A percentile compares a stretch with the other conserved stretches of the same genome.
Evolutionary conservation across 2,888 invertebrate species (phyloP).

Genomic region (Brenthis daphne): DNA sequence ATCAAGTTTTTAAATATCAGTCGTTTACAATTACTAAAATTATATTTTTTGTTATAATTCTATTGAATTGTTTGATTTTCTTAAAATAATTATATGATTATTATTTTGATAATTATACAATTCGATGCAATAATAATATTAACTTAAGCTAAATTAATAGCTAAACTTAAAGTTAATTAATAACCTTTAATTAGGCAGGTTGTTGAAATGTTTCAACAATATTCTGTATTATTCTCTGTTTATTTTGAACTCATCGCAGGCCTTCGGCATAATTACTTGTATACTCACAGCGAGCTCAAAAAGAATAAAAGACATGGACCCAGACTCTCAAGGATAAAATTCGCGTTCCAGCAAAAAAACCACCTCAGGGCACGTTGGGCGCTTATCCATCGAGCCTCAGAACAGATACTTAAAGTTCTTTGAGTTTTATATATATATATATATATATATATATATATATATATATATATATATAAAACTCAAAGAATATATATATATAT

Average conservation of each 20-base stretch:
- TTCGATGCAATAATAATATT: too few relatives aligned
- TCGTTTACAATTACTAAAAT: too few relatives aligned
- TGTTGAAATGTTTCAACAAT: neutral
- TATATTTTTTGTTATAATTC: too few relatives aligned
- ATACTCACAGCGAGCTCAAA: constrained; percentile 16
- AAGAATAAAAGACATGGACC: constrained; percentile 21
- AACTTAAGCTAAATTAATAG: too few relatives aligned
- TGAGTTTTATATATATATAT: too few relatives aligned
- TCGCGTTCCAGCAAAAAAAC: constrained; percentile 37
- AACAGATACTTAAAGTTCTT: constrained; percentile 1
- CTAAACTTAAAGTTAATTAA: neutral
- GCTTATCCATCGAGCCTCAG: constrained; percentile 48
- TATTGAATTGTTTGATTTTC: too few relatives aligned
- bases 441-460: too few relatives aligned
- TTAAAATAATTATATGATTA: too few relatives aligned
- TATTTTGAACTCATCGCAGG: constrained; percentile 2
- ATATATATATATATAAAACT: too few relatives aligned
- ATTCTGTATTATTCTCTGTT: neutral
- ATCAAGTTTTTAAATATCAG: neutral
- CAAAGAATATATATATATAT: too few relatives aligned
- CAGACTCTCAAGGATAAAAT: constrained; percentile 31
- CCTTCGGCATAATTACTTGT: constrained; percentile 16
- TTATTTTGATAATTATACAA: too few relatives aligned
- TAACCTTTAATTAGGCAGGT: too few relatives aligned
- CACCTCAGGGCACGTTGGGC: constrained; percentile 31